Evolutionary conservation across 2,797 vertebrate genomes (phyloP), one percentile per base, ranked within the genome.

Genomic region (Molossus molossus): DNA sequence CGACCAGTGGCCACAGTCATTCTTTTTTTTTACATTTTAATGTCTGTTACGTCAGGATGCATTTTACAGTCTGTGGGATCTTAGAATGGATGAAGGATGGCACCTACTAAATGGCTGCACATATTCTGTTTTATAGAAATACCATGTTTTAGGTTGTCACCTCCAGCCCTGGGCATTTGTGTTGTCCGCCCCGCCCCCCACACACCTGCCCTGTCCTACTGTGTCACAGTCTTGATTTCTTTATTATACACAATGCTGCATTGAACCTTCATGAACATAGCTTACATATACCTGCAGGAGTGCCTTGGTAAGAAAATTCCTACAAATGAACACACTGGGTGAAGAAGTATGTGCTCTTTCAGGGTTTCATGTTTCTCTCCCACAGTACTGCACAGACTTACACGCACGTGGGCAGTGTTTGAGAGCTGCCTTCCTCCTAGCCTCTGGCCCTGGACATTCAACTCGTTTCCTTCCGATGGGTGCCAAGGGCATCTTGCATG

Each of bases 81-180:
- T 69, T n/a, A 62, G 62, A 77, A 65, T 6, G n/a, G 27, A 20
- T 50, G 15, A n/a, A 67, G n/a, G 50, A 10, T 65, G 17, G 27
- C 57, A 5, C 48, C 17, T 53, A 72, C 45, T 27, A 50, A 81
- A 13, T 21, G 17, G 11, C 40, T 40, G 11, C 48, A 20, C 1
- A 60, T 57, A 65, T 60, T 53, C 50, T 45, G 62, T 50, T 91
- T 33, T 73, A 2, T 20, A 11, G 50, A 25, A 17, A 9, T 5
- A 29, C 40, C 2, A 0, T 76, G 58, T 9, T 55, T 79, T 48
- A 29, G 17, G 65, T 13, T 37, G 50, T 27, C 9, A 18, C 9
- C 15, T 50, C 27, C 14, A 6, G 1, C 20, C 1, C 6, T 45
- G 13, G 37, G 29, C 21, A 1, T n/a, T 29, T 6, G 14, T 4